Base-by-base conservation (phyloP, 1,140 invertebrate genomes). In the Archivesica marissinica region DNA sequence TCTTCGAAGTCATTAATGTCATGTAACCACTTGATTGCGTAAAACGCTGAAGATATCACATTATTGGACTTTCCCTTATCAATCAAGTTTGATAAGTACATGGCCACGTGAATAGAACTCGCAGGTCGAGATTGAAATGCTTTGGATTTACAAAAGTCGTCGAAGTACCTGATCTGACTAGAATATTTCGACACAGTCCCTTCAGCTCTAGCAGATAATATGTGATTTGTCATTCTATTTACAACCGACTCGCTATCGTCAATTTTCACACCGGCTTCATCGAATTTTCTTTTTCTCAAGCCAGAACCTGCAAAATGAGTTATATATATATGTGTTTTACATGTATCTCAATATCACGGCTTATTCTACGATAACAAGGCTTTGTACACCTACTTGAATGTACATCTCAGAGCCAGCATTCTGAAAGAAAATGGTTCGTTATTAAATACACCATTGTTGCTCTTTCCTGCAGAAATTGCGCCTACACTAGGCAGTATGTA, bases 71-170 rank as follows among this genome's bases (percentile, higher is more conserved):
- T 66, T 35, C 59, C 41, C 6, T 15, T 35, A 30, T 88, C 82
- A 25, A 87, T 56, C 35, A 85, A 30, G 3, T 64, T 0, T 1
- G 82, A 70, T 41, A 87, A 64, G 81, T 85, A 87, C 23, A 87
- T 47, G 0, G 86, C 76, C 25, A 85, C 77, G 61, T 87, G 76
- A 11, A 85, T 77, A 6, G 86, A 72, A 9, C 61, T 33, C n/a
- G 86, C 86, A 17, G 66, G 86, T 20, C 61, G 15, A 52, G 30
- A 9, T n/a, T 28, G 30, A 54, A 72, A 15, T 7, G 47, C 59
- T 23, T 80, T 30, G n/a, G 25, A 15, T n/a, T 66, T 75, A 41
- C 41, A 17, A n/a, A n/a, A n/a, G n/a, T n/a, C n/a, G n/a, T n/a
- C n/a, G n/a, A n/a, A n/a, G n/a, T n/a, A n/a, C n/a, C n/a, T n/a